Conservation (phyloP, 2,888 invertebrate species). For the Ophioninae sp. region DNA sequence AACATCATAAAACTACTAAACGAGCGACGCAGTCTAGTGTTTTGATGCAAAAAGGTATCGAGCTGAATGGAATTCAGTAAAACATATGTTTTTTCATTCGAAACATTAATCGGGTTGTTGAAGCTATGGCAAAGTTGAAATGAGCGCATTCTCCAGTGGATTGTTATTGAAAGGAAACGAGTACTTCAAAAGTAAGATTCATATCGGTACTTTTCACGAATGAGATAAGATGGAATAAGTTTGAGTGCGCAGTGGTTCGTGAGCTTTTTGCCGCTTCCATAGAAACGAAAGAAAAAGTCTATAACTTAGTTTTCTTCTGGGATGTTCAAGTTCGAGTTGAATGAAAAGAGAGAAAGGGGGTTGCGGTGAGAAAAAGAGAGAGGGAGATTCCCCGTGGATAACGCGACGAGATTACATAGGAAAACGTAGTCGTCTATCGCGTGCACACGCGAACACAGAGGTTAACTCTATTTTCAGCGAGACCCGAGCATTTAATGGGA, state of each 20-base stretch:
- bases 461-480: constrained; percentile 29
- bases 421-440: constrained; percentile 47
- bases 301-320: constrained; percentile 1
- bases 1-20: too few species aligned
- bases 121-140: neutral
- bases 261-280: neutral
- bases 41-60: neutral
- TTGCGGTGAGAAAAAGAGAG: neutral
- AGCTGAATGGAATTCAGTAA: neutral
- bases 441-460: constrained; percentile 46
- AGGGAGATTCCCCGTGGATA: constrained; percentile 23
- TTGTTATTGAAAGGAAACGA: neutral
- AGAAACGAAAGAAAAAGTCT: neutral
- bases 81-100: too few species aligned
- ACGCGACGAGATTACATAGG: constrained; percentile 38
- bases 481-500: constrained; percentile 41
- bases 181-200: neutral
- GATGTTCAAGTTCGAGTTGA: constrained; percentile 16
- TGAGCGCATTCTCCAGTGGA: neutral
- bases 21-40: too few species aligned
- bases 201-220: neutral
- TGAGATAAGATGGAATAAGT: neutral
- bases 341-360: constrained; percentile 1
- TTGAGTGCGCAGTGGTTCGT: neutral
- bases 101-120: neutral